Base-by-base conservation (phyloP, 2,888 invertebrate genomes). In the Tolmerus cingulatus region DNA sequence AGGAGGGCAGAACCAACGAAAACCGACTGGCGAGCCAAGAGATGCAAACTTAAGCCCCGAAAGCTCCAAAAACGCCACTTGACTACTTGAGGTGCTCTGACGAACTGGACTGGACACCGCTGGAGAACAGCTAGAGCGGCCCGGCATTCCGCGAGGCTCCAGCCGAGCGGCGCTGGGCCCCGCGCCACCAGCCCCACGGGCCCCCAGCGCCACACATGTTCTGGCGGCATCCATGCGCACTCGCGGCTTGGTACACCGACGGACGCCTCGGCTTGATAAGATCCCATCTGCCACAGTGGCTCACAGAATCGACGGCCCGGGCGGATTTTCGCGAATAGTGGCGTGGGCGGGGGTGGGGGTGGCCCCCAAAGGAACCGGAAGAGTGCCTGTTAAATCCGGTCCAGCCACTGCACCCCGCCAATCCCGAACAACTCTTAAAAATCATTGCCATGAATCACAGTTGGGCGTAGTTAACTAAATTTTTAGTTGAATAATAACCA, bases 1-100 rank as follows among this genome's bases (percentile, higher is more conserved):
- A 19, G 19, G 55, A 9, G 8, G 12, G 27, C 14, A 27, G 5
- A 66, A 19, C 23, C 19, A 81, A 81, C 30, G 34, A 27, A 30
- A 55, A 34, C 55, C 81, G 81, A 55, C 1, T 78, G 12, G 34
- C 55, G 55, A 37, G 27, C 51, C 16, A 51, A 40, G 23, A 55
- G 66, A 66, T 66, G 66, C 66, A 77, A 77, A 77, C 9, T 37
- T 43, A 84, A 57, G 40, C 84, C 43, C 19, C 37, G 51, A 84
- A 84, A 84, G 84, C 84, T 84, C 30, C 40, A 57, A 40, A 66
- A 37, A 66, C 84, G 66, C 37, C 40, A 84, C 84, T 84, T 84
- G 40, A 84, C 84, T 40, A 84, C 84, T 66, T 74, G 84, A 66
- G 51, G 84, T 84, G 57, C 84, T 84, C 84, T 84, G 84, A 66